These are phyloP conservation scores for Probosciger aterrimus DNA, from an alignment of 2,113 vertebrate species.

Conservation along the genomic window DNA sequence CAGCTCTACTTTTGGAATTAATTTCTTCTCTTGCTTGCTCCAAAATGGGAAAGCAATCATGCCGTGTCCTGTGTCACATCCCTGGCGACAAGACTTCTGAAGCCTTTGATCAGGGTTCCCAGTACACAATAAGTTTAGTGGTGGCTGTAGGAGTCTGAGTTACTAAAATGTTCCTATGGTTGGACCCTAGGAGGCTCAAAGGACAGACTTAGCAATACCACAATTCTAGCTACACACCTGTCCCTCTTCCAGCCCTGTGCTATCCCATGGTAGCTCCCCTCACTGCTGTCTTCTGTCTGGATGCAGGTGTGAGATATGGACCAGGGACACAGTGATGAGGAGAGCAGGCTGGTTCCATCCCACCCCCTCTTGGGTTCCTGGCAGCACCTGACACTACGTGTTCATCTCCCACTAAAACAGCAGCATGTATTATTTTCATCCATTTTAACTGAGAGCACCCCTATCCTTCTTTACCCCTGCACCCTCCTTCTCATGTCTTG, in stretches of 20 bases:
- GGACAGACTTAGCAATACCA: neutral
- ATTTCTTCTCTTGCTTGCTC: neutral
- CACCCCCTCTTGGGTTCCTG: neutral
- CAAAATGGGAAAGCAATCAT: neutral
- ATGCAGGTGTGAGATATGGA: neutral
- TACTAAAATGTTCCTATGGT: neutral
- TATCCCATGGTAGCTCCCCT: neutral
- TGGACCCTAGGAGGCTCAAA: neutral
- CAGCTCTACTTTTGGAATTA: neutral
- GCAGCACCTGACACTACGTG: fast-evolving
- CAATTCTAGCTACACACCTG: neutral
- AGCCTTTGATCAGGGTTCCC: neutral
- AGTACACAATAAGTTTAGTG: neutral
- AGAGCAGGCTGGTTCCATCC: neutral
- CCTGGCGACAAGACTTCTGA: neutral
- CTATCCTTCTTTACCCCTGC: neutral
- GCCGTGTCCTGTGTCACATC: neutral
- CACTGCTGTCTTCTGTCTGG: neutral
- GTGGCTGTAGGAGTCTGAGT: neutral
- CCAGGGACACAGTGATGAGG: neutral
- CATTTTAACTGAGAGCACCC: neutral
- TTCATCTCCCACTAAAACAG: neutral
- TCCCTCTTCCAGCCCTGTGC: neutral
- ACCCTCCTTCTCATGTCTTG: neutral
- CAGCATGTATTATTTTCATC: neutral